These are phyloP conservation scores for Leptestheria dahalacensis DNA, from an alignment of 1,140 invertebrate species.

Conservation along the genomic window DNA sequence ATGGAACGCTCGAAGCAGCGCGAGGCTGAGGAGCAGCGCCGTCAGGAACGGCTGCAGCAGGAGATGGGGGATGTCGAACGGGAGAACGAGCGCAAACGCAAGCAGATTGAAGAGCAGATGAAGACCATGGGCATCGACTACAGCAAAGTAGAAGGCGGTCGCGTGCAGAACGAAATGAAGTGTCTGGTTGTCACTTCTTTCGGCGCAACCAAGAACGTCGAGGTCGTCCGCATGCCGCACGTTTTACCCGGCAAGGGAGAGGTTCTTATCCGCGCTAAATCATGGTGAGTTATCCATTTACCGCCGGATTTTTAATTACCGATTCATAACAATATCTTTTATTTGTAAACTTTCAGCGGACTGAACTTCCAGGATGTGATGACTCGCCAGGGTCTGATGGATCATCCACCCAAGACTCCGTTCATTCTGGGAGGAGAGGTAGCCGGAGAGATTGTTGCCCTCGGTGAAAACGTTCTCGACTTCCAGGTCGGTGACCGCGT, in stretches of 20 bases:
- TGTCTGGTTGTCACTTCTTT: constrained; percentile 65
- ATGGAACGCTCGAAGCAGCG: neutral
- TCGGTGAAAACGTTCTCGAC: constrained; percentile 64
- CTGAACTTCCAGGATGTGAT: constrained; percentile 74
- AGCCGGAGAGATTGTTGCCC: constrained; percentile 61
- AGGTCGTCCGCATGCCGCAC: constrained; percentile 61
- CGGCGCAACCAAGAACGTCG: constrained; percentile 67
- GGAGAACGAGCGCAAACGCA: neutral
- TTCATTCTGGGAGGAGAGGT: constrained; percentile 78
- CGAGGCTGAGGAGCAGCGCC: neutral
- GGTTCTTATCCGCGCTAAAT: constrained; percentile 64
- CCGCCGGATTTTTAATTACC: constrained; percentile 13
- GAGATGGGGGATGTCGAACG: constrained; percentile 3
- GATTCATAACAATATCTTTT: neutral
- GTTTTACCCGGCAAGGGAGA: constrained; percentile 55
- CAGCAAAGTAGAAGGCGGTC: neutral
- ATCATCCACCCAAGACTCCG: constrained; percentile 66
- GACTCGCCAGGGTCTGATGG: constrained; percentile 65
- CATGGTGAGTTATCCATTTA: constrained; percentile 49
- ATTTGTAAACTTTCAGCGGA: constrained; percentile 46
- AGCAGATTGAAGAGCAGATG: neutral
- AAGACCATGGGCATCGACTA: neutral
- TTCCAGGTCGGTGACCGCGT: constrained; percentile 76
- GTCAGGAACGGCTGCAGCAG: neutral
- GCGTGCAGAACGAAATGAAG: constrained; percentile 44